A percentile compares a stretch with the other conserved stretches of the same genome.
Evolutionary conservation across 2,888 invertebrate genomes (phyloP).

Genomic region (Abscondita cerata): DNA sequence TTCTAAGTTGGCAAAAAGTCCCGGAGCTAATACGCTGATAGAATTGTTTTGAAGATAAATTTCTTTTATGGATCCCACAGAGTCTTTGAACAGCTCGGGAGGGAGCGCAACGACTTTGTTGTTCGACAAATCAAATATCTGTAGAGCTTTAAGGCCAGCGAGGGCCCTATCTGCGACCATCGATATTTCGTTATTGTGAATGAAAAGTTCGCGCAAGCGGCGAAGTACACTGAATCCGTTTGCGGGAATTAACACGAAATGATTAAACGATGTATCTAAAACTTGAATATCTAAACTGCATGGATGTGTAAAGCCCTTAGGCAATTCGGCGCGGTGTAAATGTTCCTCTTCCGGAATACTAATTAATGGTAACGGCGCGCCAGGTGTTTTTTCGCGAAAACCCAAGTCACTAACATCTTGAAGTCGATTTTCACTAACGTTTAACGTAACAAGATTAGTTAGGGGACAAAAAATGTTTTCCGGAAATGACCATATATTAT

Average conservation of each 20-base stretch:
- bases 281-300: conserved; percentile 84
- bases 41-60: conserved; percentile 92
- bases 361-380: conserved; percentile 69
- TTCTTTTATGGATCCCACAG: conserved; percentile 81
- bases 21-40: conserved; percentile 83
- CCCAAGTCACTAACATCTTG: conserved; percentile 89
- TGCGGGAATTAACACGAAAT: conserved; percentile 82
- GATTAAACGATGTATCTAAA: conserved; percentile 84
- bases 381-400: conserved; percentile 73
- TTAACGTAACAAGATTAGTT: conserved; percentile 79
- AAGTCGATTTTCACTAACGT: conserved; percentile 85
- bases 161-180: conserved; percentile 87
- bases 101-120: conserved; percentile 91
- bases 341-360: conserved; percentile 66
- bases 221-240: conserved; percentile 82
- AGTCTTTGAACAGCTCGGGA: conserved; percentile 82
- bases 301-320: conserved; percentile 55
- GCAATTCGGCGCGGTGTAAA: conserved; percentile 52
- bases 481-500: conserved; percentile 90
- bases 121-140: conserved; percentile 86
- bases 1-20: conserved; percentile 84
- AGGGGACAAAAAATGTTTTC: conserved; percentile 85
- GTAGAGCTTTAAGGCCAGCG: conserved; percentile 79
- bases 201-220: conserved; percentile 78
- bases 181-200: conserved; percentile 88